Evolutionary conservation across 1,140 invertebrate genomes (phyloP).

Genomic region (Pachypeltis micranthus): DNA sequence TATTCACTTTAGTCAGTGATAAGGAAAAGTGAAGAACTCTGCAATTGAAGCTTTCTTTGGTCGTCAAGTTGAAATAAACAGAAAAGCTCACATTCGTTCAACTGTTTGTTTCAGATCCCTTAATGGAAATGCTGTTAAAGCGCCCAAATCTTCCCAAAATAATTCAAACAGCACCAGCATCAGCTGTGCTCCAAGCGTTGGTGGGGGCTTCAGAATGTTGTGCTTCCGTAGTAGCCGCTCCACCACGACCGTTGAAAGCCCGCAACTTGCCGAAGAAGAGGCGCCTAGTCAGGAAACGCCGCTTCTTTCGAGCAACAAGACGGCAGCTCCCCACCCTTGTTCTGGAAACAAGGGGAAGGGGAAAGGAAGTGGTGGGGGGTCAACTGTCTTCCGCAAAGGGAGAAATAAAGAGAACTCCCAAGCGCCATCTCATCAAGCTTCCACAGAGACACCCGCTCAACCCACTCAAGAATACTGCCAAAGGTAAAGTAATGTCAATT

Average conservation of each 20-base stretch:
- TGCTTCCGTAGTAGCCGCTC: conserved; percentile 10
- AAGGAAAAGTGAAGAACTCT: too few relatives aligned
- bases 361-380: conserved; percentile 5
- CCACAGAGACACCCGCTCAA: conserved; percentile 31
- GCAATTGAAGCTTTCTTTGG: too few relatives aligned
- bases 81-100: too few relatives aligned
- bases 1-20: too few relatives aligned
- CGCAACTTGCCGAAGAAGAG: conserved; percentile 3
- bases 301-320: background rate
- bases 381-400: conserved; percentile 10
- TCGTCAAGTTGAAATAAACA: too few relatives aligned
- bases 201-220: conserved; percentile 8
- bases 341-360: background rate
- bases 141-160: background rate
- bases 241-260: background rate
- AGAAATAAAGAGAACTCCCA: conserved; percentile 27
- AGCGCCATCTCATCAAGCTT: conserved; percentile 36
- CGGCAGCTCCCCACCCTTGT: background rate
- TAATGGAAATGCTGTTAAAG: background rate
- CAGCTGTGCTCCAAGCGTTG: background rate
- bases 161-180: background rate
- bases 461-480: conserved; percentile 48
- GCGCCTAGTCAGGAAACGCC: background rate
- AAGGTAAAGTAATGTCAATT: too few relatives aligned
- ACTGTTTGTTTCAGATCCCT: background rate